Evolutionary conservation across 2,888 invertebrate species (phyloP).

Genomic region (Shargacucullia verbasci): DNA sequence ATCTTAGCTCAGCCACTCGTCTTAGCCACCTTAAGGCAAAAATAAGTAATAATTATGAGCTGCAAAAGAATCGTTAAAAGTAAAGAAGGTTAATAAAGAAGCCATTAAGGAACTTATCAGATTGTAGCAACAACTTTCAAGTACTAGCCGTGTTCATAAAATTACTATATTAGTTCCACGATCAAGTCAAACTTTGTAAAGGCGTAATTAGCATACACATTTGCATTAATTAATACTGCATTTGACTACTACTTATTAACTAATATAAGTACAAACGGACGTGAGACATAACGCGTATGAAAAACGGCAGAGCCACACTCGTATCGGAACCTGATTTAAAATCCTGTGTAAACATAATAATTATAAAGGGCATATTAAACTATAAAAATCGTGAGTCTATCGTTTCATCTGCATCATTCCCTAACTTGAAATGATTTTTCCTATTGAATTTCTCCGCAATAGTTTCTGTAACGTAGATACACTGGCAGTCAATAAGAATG

Average conservation of each 20-base stretch:
- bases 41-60: constrained; percentile 39
- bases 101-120: constrained; percentile 18
- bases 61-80: constrained; percentile 26
- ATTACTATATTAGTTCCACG: constrained; percentile 21
- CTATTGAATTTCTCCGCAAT: too few relatives aligned
- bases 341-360: too few relatives aligned
- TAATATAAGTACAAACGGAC: constrained; percentile 7
- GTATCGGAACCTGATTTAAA: too few relatives aligned
- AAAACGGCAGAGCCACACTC: too few relatives aligned
- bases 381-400: too few relatives aligned
- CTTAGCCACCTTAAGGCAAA: constrained; percentile 35
- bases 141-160: constrained; percentile 34
- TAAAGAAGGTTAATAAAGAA: background rate
- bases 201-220: constrained; percentile 38
- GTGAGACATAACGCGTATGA: too few relatives aligned
- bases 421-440: too few relatives aligned
- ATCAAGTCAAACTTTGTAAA: constrained; percentile 31
- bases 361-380: too few relatives aligned
- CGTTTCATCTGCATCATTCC: too few relatives aligned
- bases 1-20: constrained; percentile 62
- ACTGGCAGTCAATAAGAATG: background rate
- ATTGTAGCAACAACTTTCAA: constrained; percentile 20
- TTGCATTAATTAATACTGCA: constrained; percentile 37
- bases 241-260: constrained; percentile 21
- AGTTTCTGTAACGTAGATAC: constrained; percentile 6